Evolutionary conservation across 2,797 vertebrate species (phyloP), one percentile per base, ranked within the genome.

Genomic region (Meda fulgida): DNA sequence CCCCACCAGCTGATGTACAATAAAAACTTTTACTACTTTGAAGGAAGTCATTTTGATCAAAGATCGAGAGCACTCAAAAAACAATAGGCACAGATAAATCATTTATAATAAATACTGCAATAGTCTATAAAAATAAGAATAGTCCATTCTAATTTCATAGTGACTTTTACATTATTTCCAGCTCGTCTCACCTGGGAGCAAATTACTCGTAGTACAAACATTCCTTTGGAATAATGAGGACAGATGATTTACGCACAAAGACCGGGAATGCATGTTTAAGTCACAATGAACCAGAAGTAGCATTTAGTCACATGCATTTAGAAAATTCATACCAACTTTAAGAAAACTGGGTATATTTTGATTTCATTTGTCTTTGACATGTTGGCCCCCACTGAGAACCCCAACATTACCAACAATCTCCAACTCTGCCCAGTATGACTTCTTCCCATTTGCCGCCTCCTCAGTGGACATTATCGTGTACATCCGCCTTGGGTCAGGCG

Each of bases 391-490:
- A 66, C 0, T 23, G 29, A 36, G 29, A 75, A 31, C 0, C 10
- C 7, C 6, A 65, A 79, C 21, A 46, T 96, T 93, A 99, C 98
- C 98, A 91, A 97, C 98, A 94, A 99, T 99, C 97, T 99, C 98
- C 94, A 99, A 95, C 95, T 99, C 98, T 91, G 96, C 97, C 98
- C 98, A 99, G 93, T 98, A 97, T 90, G 98, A 98, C 94, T 99
- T 99, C 95, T 99, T 99, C 91, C 98, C 98, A 78, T 97, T 98
- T 91, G 98, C 96, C 95, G 96, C 97, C 92, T 99, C 98, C 93
- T 99, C 98, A 89, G 94, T 97, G 87, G 98, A 98, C 98, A 99
- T 99, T 95, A 99, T 98, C 92, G 98, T 99, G 93, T 99, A 99
- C 97, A 99, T 99, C 96, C 97, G 97, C 97, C 98, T 96, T 90